Conservation (phyloP, 2,113 vertebrate species). For the Delphinus delphis region DNA sequence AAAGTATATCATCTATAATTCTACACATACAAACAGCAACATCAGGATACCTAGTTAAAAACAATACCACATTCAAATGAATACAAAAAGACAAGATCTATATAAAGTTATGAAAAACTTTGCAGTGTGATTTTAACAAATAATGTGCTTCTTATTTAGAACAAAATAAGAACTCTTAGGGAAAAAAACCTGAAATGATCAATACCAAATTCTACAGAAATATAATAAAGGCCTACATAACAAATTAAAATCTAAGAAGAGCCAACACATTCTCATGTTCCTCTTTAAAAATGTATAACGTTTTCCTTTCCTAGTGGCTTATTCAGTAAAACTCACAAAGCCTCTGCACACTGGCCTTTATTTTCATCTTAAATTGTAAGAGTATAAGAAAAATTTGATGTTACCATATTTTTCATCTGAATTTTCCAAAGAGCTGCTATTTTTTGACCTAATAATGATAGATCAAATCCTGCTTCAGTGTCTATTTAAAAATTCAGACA, state of each 20-base stretch:
- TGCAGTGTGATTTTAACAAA: neutral
- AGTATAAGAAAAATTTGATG: slow-evolving; percentile 4
- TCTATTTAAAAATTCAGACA: slow-evolving; percentile 32
- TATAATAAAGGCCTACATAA: neutral
- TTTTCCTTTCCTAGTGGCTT: slow-evolving; percentile 10
- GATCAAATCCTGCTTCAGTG: neutral
- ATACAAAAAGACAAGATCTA: neutral
- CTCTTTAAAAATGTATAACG: slow-evolving; percentile 6
- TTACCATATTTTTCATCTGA: neutral
- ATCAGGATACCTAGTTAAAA: neutral
- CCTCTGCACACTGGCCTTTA: neutral
- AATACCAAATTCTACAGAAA: slow-evolving; percentile 6
- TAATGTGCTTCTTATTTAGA: slow-evolving; percentile 3
- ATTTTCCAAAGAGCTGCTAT: neutral
- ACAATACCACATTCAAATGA: neutral
- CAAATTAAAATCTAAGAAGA: neutral
- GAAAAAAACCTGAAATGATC: neutral
- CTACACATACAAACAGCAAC: slow-evolving; percentile 28
- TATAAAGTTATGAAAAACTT: neutral
- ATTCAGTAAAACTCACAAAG: slow-evolving; percentile 22
- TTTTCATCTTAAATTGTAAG: slow-evolving; percentile 50
- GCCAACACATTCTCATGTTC: neutral
- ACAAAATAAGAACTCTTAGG: neutral
- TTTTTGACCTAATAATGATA: neutral
- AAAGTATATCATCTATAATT: slow-evolving; percentile 1